Conservation (phyloP, 2,113 vertebrate species). For the Semnornis frantzii region DNA sequence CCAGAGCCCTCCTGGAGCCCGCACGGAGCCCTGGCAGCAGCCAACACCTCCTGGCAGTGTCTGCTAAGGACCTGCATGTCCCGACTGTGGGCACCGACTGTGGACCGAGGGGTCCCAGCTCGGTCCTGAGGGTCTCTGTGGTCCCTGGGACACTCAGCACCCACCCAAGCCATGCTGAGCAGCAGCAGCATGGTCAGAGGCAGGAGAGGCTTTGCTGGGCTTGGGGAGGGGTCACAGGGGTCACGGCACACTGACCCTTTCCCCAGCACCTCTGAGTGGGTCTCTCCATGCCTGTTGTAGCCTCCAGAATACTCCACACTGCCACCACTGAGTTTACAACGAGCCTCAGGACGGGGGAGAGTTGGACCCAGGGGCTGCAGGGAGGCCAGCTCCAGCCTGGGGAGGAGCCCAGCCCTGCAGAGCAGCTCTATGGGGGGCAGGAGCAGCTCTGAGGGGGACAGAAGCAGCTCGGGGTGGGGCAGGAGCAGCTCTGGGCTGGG, state of each 20-base stretch:
- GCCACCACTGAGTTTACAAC: rapidly evolving
- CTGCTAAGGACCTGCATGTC: rapidly evolving
- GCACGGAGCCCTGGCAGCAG: neutral
- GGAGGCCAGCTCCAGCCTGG: rapidly evolving
- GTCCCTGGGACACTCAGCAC: neutral
- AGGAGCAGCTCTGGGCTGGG: neutral
- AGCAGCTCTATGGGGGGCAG: too few relatives aligned
- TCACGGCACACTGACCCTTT: rapidly evolving
- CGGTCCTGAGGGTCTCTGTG: rapidly evolving
- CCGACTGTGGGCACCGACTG: rapidly evolving
- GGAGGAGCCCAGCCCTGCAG: neutral
- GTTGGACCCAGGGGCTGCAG: rapidly evolving
- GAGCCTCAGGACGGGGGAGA: neutral
- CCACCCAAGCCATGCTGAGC: rapidly evolving
- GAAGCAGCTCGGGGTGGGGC: too few relatives aligned
- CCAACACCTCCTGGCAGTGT: rapidly evolving
- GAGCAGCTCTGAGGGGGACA: neutral
- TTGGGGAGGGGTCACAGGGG: neutral
- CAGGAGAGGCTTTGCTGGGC: neutral
- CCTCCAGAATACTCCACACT: rapidly evolving
- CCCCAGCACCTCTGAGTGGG: neutral
- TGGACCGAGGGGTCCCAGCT: neutral
- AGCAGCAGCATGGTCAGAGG: neutral
- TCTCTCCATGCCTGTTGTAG: neutral
- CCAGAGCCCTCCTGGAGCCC: too few relatives aligned